phyloP scores from a whole-genome alignment of 2,888 invertebrate genomes.

The Diarsia mendica region DNA sequence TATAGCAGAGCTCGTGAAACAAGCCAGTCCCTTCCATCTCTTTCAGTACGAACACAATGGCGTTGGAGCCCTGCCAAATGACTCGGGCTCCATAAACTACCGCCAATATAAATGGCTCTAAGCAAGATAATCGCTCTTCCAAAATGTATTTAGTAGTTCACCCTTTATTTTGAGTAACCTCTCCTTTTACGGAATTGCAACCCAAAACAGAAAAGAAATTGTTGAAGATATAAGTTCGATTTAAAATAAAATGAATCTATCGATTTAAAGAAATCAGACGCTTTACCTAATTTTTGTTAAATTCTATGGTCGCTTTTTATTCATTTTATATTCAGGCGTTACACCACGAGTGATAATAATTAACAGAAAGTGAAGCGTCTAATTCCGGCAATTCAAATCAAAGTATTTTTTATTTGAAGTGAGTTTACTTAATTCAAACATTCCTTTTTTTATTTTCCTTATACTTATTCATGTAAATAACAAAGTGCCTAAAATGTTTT shows the following conservation, averaged over 20 bases:
- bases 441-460: not conserved
- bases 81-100: constrained; percentile 35
- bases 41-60: constrained; percentile 62
- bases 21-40: constrained; percentile 47
- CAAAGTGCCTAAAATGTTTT: constrained; percentile 32
- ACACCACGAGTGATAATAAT: not conserved
- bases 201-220: not conserved
- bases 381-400: not conserved
- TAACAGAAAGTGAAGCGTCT: not conserved
- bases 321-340: not conserved
- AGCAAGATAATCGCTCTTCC: constrained; percentile 53
- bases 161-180: constrained; percentile 17
- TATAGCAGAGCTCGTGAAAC: constrained; percentile 48
- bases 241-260: not conserved
- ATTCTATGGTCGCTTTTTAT: not conserved
- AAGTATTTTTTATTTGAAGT: not conserved
- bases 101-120: constrained; percentile 43
- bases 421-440: not conserved
- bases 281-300: not conserved
- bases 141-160: constrained; percentile 28
- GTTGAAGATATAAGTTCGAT: not conserved
- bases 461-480: constrained; percentile 16
- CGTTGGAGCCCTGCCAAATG: constrained; percentile 67
- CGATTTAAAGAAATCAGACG: not conserved
- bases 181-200: not conserved